A percentile compares a stretch with the other conserved stretches of the same genome.
Conservation (phyloP, 2,797 vertebrate genomes). For the Nannoperca australis region DNA sequence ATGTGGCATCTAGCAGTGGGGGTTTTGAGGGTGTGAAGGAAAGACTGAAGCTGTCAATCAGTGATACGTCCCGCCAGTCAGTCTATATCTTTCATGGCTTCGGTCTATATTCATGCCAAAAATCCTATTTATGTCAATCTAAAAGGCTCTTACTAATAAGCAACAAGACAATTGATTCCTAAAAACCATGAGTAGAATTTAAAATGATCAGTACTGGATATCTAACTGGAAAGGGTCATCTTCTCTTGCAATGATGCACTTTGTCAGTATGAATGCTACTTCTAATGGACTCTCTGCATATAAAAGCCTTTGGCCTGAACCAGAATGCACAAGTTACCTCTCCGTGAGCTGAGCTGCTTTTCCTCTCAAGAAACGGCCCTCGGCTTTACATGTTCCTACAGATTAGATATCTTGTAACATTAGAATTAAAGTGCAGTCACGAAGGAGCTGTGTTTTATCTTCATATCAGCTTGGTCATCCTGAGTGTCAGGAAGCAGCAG, state of each 20-base stretch:
- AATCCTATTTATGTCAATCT: background rate
- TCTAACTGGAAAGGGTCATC: background rate
- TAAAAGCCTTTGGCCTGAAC: background rate
- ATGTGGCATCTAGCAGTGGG: background rate
- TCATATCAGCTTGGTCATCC: conserved; percentile 4
- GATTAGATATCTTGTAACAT: conserved; percentile 21
- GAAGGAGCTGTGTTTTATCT: conserved; percentile 6
- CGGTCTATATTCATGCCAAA: background rate
- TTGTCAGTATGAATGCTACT: background rate
- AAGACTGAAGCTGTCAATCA: background rate
- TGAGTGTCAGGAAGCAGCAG: conserved; percentile 19
- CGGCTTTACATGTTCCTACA: background rate
- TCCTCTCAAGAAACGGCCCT: background rate
- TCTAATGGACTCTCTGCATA: conserved; percentile 5
- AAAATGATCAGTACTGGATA: background rate
- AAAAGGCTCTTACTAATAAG: background rate
- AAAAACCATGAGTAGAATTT: background rate
- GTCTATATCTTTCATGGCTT: no score
- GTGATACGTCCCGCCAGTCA: background rate
- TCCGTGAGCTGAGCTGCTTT: background rate
- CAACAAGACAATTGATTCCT: background rate
- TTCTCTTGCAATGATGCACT: background rate
- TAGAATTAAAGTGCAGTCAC: background rate
- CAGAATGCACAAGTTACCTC: background rate
- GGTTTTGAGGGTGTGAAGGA: no score